Evolutionary conservation across 2,797 vertebrate species (phyloP).

Genomic region (Apodemus agrarius): DNA sequence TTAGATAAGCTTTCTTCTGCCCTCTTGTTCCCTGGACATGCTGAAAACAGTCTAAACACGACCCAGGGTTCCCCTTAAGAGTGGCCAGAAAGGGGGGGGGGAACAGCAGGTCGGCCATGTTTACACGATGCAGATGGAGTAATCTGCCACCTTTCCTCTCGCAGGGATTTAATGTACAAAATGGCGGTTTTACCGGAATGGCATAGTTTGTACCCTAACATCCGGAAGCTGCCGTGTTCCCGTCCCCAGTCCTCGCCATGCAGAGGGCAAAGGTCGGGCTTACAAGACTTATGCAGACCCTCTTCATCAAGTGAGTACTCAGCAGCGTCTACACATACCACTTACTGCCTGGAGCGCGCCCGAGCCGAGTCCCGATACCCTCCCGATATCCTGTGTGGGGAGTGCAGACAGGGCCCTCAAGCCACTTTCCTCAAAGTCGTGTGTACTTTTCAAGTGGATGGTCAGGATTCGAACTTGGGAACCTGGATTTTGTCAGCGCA

Average conservation of each 20-base stretch:
- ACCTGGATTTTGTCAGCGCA: background rate
- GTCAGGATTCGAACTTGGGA: background rate
- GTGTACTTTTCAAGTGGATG: background rate
- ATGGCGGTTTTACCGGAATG: background rate
- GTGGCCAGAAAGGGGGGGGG: background rate
- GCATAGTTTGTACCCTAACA: background rate
- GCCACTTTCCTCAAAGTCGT: background rate
- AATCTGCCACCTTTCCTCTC: background rate
- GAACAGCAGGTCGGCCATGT: background rate
- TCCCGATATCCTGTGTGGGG: rapidly evolving
- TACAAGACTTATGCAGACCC: background rate
- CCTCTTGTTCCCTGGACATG: background rate
- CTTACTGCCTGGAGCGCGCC: background rate
- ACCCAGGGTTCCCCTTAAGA: background rate
- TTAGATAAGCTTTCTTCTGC: background rate
- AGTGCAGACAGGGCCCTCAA: background rate
- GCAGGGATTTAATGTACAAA: slow-evolving; percentile 63
- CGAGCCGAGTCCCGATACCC: rapidly evolving
- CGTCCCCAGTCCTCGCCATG: slow-evolving; percentile 66
- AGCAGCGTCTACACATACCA: rapidly evolving
- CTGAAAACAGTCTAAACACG: background rate
- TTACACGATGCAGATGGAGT: background rate
- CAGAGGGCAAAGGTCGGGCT: background rate
- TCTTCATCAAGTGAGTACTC: slow-evolving; percentile 71
- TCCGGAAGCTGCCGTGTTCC: rapidly evolving